These are phyloP conservation scores for Sinhomidia bicolor DNA, from an alignment of 2,888 invertebrate species.

Conservation along the genomic window DNA sequence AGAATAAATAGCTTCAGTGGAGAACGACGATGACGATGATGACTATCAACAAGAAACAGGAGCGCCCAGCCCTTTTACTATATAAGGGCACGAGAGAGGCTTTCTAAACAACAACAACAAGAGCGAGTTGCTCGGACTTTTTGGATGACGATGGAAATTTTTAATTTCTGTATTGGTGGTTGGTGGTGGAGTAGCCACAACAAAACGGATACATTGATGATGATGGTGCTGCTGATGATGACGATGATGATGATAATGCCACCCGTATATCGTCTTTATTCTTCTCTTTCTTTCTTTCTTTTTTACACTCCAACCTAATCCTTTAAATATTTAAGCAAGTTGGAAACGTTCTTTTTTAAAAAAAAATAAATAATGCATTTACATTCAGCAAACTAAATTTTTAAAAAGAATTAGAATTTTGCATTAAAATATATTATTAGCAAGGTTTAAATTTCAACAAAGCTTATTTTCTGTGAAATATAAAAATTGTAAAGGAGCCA, in stretches of 20 bases:
- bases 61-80: slow-evolving; percentile 72
- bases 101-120: slow-evolving; percentile 37
- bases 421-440: no score
- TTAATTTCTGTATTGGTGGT: slow-evolving; percentile 14
- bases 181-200: background rate
- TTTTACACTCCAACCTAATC: background rate
- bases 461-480: no score
- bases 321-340: no score
- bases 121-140: slow-evolving; percentile 1
- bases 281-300: background rate
- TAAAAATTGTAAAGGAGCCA: no score
- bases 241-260: background rate
- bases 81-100: slow-evolving; percentile 72
- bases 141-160: slow-evolving; percentile 38
- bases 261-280: background rate
- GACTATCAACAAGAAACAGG: slow-evolving; percentile 56
- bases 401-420: no score
- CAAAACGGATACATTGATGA: slow-evolving; percentile 11
- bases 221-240: background rate
- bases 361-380: background rate
- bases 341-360: background rate
- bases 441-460: no score
- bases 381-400: background rate
- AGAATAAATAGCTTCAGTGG: slow-evolving; percentile 31
- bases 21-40: slow-evolving; percentile 40